Evolutionary conservation across 1,140 invertebrate species (phyloP).

Genomic region (Drosophila cardini): DNA sequence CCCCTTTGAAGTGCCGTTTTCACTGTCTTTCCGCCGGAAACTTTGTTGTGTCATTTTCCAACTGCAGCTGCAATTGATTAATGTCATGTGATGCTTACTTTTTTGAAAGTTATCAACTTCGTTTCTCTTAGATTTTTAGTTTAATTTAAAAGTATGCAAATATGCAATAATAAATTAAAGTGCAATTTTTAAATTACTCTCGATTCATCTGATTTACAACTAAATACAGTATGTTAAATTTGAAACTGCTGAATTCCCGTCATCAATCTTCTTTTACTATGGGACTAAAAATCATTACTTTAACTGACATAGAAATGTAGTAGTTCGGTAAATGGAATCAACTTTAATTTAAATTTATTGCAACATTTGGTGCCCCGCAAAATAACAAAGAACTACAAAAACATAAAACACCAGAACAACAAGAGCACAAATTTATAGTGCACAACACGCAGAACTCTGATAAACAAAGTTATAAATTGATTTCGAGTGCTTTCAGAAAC

Average conservation of each 20-base stretch:
- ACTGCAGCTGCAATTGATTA: slow-evolving; percentile 37
- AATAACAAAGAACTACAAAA: slow-evolving; percentile 11
- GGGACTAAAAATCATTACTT: neutral
- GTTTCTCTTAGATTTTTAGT: neutral
- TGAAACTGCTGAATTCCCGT: no score
- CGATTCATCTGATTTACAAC: no score
- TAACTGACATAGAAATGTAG: neutral
- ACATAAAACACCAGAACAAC: slow-evolving; percentile 18
- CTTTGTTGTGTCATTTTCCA: slow-evolving; percentile 9
- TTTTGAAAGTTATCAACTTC: neutral
- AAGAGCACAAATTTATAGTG: slow-evolving; percentile 25
- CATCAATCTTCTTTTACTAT: no score
- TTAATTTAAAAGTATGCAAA: neutral
- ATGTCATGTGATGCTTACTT: slow-evolving; percentile 19
- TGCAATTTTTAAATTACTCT: no score
- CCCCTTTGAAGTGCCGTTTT: slow-evolving; percentile 6
- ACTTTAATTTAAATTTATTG: slow-evolving; percentile 36
- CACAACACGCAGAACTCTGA: slow-evolving; percentile 18
- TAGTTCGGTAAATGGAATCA: slow-evolving; percentile 9
- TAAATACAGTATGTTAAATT: no score
- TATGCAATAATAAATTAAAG: neutral
- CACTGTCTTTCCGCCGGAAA: slow-evolving; percentile 24
- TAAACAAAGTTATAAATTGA: slow-evolving; percentile 54
- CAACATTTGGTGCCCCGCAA: slow-evolving; percentile 1
- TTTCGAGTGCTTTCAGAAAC: slow-evolving; percentile 39